Evolutionary conservation across 1,140 invertebrate species (phyloP), one percentile per base, ranked within the genome.

Genomic region (Papilio polytes): DNA sequence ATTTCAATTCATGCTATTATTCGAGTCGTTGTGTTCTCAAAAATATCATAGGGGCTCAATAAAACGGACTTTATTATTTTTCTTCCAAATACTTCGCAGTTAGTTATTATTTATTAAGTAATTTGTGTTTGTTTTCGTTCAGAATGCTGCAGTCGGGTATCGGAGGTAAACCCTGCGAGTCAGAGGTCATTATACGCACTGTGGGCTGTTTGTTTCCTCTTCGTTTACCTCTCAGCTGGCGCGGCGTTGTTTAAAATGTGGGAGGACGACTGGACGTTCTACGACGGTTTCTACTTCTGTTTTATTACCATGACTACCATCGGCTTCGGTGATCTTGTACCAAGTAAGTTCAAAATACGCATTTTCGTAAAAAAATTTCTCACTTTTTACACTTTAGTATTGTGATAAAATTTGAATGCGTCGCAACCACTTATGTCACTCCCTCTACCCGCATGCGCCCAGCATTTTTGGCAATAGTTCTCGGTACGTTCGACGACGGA

Each of bases 271-370:
- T 99, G 98, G 98, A 96, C 96, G 3, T 99, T 98, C 93, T 98
- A 98, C 85, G 98, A 99, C 85, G 98, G 98, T 20, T 99, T 98
- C 91, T 99, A 99, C 93, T 99, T 99, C 87, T 98, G 98, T 88
- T 99, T 99, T 88, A 98, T 99, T 73, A 99, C 98, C 0, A 98
- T 99, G 98, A 98, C 98, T 0, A 99, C 98, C 0, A 98, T 99
- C 84, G 98, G 98, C 20, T 98, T 99, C 87, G 98, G 98, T 46
- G 98, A 99, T 95, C 95, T 98, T 26, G 98, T 98, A 59, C 98
- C 98, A 87, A 97, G 98, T 98, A 96, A 96, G 96, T 95, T 63
- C 4, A 56, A n/a, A 56, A 56, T 2, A 56, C 18, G 53, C 46
- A n/a, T 56, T 56, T n/a, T 56, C 8, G 8, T n/a, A 20, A 56